Evolutionary conservation across 2,888 invertebrate species (phyloP), one percentile per base, ranked within the genome.

Genomic region (Apoderus coryli): DNA sequence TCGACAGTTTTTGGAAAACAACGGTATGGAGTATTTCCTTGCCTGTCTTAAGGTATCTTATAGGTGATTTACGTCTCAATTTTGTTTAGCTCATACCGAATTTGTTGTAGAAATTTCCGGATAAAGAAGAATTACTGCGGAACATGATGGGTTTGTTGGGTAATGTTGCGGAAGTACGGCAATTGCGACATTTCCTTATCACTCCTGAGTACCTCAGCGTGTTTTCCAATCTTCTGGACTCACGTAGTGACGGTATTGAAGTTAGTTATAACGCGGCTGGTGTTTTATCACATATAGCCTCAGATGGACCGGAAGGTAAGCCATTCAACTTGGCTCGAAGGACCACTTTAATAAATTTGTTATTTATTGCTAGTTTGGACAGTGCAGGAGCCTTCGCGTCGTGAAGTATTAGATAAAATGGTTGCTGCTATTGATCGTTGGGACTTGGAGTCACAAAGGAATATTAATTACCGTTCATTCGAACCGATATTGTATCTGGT

Each of bases 91-190:
- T n/a, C n/a, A n/a, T n/a, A n/a, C n/a, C n/a, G n/a, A n/a, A 13
- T 39, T 35, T 39, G 39, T 44, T 54, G 12, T 55, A 90, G 88
- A 71, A 69, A 49, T 93, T 90, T 59, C 80, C 82, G 0, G 74
- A 84, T 43, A 85, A 82, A 50, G 84, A 85, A 38, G 92, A 93
- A 53, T 59, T 96, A 23, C 64, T 95, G 26, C 67, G 95, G 27
- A 96, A 96, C 56, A 96, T 96, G 95, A 93, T 96, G 93, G 96
- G 95, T 2, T 61, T 88, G 7, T 61, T 92, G 40, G 95, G 95
- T 4, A 96, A 96, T 57, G 90, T 96, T 4, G 93, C 95, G 1
- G 96, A 96, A 61, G 95, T 95, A 0, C 70, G 75, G 33, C 65
- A 71, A 40, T 63, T 96, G 11, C 69, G 95, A 14, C 69, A 72